A percentile compares a stretch with the other conserved stretches of the same genome.
phyloP scores from a whole-genome alignment of 2,888 invertebrate genomes.

The Ctenicera cuprea region DNA sequence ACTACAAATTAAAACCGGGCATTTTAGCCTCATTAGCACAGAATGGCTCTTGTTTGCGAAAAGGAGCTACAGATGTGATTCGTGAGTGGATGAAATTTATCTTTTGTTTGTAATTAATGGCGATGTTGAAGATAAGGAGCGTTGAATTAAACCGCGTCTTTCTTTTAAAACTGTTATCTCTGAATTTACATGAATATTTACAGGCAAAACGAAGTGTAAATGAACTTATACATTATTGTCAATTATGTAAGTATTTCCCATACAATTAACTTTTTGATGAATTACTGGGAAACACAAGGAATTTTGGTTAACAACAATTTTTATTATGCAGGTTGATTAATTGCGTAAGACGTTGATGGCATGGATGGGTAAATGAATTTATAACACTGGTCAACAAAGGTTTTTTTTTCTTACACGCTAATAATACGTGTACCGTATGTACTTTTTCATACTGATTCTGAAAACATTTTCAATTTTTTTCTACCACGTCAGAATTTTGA shows the following conservation, averaged over 20 bases:
- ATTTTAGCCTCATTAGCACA: constrained; percentile 25
- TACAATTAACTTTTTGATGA: constrained; percentile 7
- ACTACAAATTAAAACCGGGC: constrained; percentile 1
- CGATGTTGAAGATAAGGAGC: constrained; percentile 6
- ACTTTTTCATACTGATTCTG: no score
- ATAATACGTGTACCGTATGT: no score
- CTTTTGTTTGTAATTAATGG: constrained; percentile 19
- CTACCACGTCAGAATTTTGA: no score
- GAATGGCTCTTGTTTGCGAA: constrained; percentile 23
- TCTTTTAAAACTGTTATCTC: neutral
- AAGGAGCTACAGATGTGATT: constrained; percentile 10
- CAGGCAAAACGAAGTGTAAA: constrained; percentile 11
- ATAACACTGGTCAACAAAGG: no score
- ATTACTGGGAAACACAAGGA: constrained; percentile 4
- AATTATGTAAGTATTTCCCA: constrained; percentile 9
- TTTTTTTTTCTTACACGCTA: no score
- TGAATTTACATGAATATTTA: constrained; percentile 1
- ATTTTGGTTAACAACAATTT: constrained; percentile 5
- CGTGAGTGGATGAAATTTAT: constrained; percentile 30
- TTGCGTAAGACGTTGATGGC: no score
- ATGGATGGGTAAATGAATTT: no score
- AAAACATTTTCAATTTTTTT: no score
- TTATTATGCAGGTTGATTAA: neutral
- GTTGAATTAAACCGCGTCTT: neutral
- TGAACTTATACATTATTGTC: constrained; percentile 8